Conservation (phyloP, 2,797 vertebrate genomes). For the Crocodylus rhombifer region DNA sequence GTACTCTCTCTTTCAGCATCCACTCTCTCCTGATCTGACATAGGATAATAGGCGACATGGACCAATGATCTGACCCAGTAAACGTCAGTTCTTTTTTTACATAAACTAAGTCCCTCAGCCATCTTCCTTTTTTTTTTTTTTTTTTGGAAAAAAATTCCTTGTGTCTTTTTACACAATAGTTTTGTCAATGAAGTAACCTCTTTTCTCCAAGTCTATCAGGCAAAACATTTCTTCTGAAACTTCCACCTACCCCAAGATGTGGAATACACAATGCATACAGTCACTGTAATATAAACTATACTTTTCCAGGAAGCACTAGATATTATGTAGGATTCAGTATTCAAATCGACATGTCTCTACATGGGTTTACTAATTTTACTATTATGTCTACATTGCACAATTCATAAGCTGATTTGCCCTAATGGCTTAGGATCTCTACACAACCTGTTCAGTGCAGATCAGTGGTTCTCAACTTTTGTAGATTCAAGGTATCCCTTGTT, state of each 20-base stretch:
- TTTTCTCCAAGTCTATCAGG: background rate
- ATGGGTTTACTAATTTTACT: background rate
- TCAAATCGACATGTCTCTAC: background rate
- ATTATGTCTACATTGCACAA: no score
- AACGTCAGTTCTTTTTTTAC: no score
- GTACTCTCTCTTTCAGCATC: no score
- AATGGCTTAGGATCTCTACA: no score
- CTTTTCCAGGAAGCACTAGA: background rate
- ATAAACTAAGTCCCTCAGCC: background rate
- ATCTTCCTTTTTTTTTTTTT: background rate
- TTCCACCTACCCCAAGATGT: background rate
- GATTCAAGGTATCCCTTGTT: no score
- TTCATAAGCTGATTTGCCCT: no score
- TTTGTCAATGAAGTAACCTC: background rate
- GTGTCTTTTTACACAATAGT: background rate
- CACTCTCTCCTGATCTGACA: no score
- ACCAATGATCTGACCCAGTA: no score
- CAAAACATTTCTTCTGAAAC: background rate
- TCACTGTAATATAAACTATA: background rate
- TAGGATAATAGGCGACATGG: no score
- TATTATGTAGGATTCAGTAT: background rate
- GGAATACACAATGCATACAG: accelerated
- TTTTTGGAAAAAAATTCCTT: background rate
- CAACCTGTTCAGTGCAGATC: no score
- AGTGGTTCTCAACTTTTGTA: no score